These are phyloP conservation scores for Myotis planiceps DNA, from an alignment of 2,797 vertebrate species.

Conservation along the genomic window DNA sequence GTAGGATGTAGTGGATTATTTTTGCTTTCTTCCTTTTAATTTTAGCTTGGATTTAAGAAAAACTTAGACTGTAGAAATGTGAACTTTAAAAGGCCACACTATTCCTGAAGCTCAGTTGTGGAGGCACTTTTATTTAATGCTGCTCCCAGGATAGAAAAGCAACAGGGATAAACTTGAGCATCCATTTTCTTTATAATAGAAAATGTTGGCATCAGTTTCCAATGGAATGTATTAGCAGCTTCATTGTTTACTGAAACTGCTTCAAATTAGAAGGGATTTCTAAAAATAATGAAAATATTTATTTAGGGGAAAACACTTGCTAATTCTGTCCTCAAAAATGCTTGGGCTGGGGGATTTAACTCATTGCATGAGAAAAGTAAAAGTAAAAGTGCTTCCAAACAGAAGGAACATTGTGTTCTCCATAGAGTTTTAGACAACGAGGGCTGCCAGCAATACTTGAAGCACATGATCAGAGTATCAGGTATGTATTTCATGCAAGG, in stretches of 20 bases:
- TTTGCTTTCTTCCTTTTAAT: neutral
- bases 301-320: neutral
- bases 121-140: neutral
- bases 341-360: neutral
- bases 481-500: neutral
- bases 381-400: neutral
- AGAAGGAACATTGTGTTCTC: neutral
- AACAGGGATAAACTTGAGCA: neutral
- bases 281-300: slow-evolving; percentile 5
- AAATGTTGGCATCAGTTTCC: neutral
- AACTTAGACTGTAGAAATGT: neutral
- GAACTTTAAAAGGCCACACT: neutral
- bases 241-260: neutral
- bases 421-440: neutral
- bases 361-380: neutral
- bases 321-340: neutral
- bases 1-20: neutral
- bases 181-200: neutral
- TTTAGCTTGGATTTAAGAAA: neutral
- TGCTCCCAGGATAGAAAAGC: neutral
- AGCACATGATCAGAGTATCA: neutral
- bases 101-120: neutral
- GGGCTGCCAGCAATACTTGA: neutral
- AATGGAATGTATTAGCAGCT: neutral
- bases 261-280: slow-evolving; percentile 35